These are phyloP conservation scores for Hydrolagus affinis DNA, from an alignment of 2,113 vertebrate genomes.

Conservation along the genomic window DNA sequence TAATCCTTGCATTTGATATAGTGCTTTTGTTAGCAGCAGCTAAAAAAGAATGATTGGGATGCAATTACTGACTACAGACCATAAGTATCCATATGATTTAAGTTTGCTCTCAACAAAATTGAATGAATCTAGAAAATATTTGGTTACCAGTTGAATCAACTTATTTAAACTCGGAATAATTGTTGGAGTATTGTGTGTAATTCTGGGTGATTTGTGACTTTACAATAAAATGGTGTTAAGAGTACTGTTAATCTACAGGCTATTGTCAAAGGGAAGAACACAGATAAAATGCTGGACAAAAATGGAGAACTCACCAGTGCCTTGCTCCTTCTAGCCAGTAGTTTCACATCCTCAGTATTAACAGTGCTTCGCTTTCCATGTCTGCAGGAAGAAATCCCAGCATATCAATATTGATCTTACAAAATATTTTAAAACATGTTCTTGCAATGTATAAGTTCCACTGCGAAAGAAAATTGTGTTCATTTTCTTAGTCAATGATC, in stretches of 20 bases:
- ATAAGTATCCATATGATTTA: too few species aligned
- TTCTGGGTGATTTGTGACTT: neutral
- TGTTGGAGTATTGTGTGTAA: too few species aligned
- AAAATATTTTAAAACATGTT: neutral
- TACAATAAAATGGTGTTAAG: neutral
- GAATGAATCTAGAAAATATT: too few species aligned
- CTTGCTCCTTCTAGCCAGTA: constrained; percentile 71
- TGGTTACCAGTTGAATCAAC: too few species aligned
- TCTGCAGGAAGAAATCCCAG: constrained; percentile 48
- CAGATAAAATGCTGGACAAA: neutral
- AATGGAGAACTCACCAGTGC: constrained; percentile 68
- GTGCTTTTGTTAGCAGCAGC: too few species aligned
- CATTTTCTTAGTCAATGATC: too few species aligned
- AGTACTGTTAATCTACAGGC: neutral
- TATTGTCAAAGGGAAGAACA: constrained; percentile 1
- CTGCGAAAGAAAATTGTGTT: neutral
- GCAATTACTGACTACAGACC: too few species aligned
- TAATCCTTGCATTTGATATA: too few species aligned
- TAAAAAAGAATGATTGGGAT: too few species aligned
- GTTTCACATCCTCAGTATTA: constrained; percentile 79
- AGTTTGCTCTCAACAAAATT: too few species aligned
- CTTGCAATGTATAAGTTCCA: neutral
- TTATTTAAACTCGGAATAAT: too few species aligned
- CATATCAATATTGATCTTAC: neutral
- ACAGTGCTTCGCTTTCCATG: constrained; percentile 81